A percentile compares a stretch with the other conserved stretches of the same genome.
Evolutionary conservation across 2,797 vertebrate genomes (phyloP).

Genomic region (Apogon hyalosoma): DNA sequence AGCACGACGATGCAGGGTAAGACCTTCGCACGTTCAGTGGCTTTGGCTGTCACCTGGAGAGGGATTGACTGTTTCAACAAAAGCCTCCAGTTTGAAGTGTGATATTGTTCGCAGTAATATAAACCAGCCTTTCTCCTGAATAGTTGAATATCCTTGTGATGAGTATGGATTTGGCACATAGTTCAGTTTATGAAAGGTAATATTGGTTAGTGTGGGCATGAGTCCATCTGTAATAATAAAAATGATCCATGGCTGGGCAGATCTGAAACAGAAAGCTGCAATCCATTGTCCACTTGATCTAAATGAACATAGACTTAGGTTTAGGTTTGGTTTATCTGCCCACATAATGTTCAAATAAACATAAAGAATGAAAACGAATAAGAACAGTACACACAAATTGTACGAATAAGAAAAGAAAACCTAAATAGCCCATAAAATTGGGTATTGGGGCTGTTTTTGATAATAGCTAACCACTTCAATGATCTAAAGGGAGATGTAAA

Average conservation of each 20-base stretch:
- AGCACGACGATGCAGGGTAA: slow-evolving; percentile 96
- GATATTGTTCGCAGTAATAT: slow-evolving; percentile 57
- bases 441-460: slow-evolving; percentile 39
- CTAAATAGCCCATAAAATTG: slow-evolving; percentile 23
- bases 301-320: slow-evolving; percentile 19
- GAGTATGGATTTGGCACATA: slow-evolving; percentile 62
- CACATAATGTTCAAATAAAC: slow-evolving; percentile 6
- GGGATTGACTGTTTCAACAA: slow-evolving; percentile 29
- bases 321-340: slow-evolving; percentile 27
- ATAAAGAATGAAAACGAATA: slow-evolving; percentile 1
- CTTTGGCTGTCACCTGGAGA: slow-evolving; percentile 26
- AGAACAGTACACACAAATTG: slow-evolving; percentile 4
- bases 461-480: slow-evolving; percentile 25
- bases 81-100: slow-evolving; percentile 42
- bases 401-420: slow-evolving; percentile 14
- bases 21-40: slow-evolving; percentile 34
- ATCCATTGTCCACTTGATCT: slow-evolving; percentile 31
- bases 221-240: slow-evolving; percentile 65
- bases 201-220: slow-evolving; percentile 43
- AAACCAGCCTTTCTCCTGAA: slow-evolving; percentile 53
- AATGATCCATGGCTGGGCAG: slow-evolving; percentile 37
- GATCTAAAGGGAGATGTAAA: slow-evolving; percentile 18
- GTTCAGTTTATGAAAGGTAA: slow-evolving; percentile 60
- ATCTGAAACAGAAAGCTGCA: slow-evolving; percentile 35
- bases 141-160: slow-evolving; percentile 62